A percentile compares a stretch with the other conserved stretches of the same genome.
Evolutionary conservation across 2,797 vertebrate species (phyloP).

Genomic region (Sternarchorhynchus goeldii): DNA sequence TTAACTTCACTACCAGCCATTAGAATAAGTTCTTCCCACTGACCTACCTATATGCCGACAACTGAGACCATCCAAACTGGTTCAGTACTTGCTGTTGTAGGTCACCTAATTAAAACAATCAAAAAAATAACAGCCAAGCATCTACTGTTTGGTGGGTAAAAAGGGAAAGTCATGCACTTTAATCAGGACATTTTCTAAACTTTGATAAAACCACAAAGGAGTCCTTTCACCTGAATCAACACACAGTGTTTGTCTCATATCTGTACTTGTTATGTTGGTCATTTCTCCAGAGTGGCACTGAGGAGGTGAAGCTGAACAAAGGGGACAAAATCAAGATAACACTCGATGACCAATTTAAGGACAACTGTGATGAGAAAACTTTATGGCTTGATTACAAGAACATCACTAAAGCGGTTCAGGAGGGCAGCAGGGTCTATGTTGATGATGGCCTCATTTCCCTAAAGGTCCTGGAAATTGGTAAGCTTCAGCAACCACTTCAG

Average conservation of each 20-base stretch:
- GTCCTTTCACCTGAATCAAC: no score
- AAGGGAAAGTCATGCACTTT: no score
- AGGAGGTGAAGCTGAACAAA: conserved; percentile 93
- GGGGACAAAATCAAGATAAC: conserved; percentile 87
- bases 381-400: conserved; percentile 99
- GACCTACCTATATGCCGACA: no score
- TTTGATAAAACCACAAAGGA: no score
- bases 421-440: conserved; percentile 85
- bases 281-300: conserved; percentile 86
- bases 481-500: conserved; percentile 35
- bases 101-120: no score
- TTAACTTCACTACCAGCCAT: no score
- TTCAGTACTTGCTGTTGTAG: no score
- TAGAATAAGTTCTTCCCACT: no score
- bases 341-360: conserved; percentile 85
- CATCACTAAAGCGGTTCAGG: conserved; percentile 86
- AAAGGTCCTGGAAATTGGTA: conserved; percentile 87
- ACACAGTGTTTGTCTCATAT: neutral
- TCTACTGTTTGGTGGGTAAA: no score
- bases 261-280: neutral
- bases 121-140: no score
- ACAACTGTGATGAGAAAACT: conserved; percentile 88
- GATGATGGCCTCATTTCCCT: conserved; percentile 96
- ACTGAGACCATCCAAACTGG: no score
- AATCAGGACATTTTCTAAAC: no score